Base-by-base conservation (phyloP, 2,888 invertebrate genomes). In the Caenorhabditis zanzibari region DNA sequence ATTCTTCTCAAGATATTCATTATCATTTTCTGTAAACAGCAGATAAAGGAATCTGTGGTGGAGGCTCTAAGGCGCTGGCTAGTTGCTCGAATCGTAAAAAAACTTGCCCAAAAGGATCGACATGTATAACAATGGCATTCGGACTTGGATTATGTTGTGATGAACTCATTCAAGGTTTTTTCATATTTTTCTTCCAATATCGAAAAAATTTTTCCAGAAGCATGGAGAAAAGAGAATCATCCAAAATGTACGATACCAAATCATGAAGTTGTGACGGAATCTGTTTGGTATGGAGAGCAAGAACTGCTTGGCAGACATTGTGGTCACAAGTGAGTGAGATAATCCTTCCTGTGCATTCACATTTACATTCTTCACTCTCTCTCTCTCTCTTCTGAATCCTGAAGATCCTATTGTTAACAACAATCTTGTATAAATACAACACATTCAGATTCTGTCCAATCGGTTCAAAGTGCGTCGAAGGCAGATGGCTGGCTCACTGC, bases 401-500 rank as follows among this genome's bases (percentile, higher is more conserved):
- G 2, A 5, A 56, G 59, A 38, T 22, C 2, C 19, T 12, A 7
- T 22, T 73, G 35, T 35, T 16, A 61, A 61, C 41, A 61, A 24
- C n/a, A 38, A 61, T 6, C 16, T 32, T 66, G 19, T n/a, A n/a
- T n/a, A n/a, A 44, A 7, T 58, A 28, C 32, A 59, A 24, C 38
- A 32, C 54, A 54, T 77, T 77, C 82, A 82, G 82, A 77, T 82
- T 82, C 66, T 82, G 82, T 56, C 82, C 82, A 28, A 24, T 61
- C 32, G 82, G 82, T 35, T 82, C 82, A 19, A 79, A 82, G 56
- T 82, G 77, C 66, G 64, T 79, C 58, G 82, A 77, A 59, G 82
- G 79, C 82, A 82, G 82, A 82, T 82, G 82, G 82, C 63, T 77
- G 38, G 82, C 82, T 59, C 72, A 82, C 32, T 82, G 82, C 82